Base-by-base conservation (phyloP, 1,140 invertebrate genomes). In the Condylostylus longicornis region DNA sequence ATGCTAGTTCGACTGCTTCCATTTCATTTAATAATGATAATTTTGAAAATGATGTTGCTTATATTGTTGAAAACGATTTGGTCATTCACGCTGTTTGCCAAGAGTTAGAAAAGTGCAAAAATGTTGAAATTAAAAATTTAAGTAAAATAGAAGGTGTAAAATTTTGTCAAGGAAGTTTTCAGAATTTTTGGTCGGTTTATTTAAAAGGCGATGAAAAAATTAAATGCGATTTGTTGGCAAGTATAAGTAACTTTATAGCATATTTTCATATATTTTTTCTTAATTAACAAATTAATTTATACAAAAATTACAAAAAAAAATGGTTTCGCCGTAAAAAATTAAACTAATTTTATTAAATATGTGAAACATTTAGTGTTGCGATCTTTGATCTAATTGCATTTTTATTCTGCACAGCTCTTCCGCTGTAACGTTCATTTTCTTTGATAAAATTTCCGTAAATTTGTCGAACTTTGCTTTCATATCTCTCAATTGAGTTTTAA, bases 51-150 rank as follows among this genome's bases (percentile, higher is more conserved):
- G 73, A 81, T 49, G 66, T 95, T 19, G 84, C 88, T 5, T 89
- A 85, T 53, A 84, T 96, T 49, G 82, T 94, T n/a, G 91, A 97
- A 65, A 96, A 94, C 68, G 77, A 91, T 66, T 64, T 93, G 5
- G 69, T 94, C 30, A 53, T 87, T 12, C 70, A 82, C 50, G 75
- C 83, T 4, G 67, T 89, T 5, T 70, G 74, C 43, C 66, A 63
- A 39, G 52, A 68, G 27, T 50, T 76, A 14, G 51, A 67, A 17
- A 51, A 74, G 31, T 42, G 48, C 31, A 43, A 42, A 13, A 67
- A 67, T 50, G 60, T 73, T 3, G 47, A 60, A 18, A 53, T 74
- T 3, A 32, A 63, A 8, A 64, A 74, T 51, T 50, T 63, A 40
- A 48, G 66, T 1, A 65, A 65, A 47, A 61, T 77, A 39, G 55